Conservation (phyloP, 1,140 invertebrate genomes). For the Neodiprion lecontei region DNA sequence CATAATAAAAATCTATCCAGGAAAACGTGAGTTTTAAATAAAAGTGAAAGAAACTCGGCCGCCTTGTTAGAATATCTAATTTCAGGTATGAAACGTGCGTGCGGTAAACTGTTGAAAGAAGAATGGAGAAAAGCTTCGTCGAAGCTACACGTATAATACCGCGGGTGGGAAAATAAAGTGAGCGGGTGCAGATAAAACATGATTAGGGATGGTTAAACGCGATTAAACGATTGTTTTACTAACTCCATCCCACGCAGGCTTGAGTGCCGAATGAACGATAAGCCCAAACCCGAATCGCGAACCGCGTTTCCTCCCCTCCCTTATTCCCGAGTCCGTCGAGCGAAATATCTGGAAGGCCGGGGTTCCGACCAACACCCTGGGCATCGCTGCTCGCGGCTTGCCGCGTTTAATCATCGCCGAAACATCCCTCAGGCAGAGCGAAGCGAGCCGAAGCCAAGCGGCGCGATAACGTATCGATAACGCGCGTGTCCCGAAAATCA, state of each 20-base stretch:
- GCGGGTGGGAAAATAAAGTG: not conserved
- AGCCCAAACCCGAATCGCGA: not conserved
- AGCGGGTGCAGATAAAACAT: not conserved
- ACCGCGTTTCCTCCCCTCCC: no score
- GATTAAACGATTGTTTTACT: not conserved
- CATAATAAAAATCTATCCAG: conserved; percentile 58
- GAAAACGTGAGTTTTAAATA: conserved; percentile 30
- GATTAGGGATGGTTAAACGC: not conserved
- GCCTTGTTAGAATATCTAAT: not conserved
- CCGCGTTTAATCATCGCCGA: not conserved
- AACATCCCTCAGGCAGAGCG: not conserved
- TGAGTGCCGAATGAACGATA: not conserved
- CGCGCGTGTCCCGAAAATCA: not conserved
- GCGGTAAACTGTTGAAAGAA: not conserved
- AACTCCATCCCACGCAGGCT: not conserved
- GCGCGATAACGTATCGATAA: conserved; percentile 7
- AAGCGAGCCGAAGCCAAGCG: not conserved
- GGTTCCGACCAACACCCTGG: not conserved
- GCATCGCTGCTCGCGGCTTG: no score
- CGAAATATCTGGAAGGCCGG: not conserved
- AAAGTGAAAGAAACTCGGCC: not conserved
- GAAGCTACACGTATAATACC: not conserved
- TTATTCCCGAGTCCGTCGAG: not conserved
- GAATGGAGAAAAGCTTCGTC: not conserved
- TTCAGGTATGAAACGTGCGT: not conserved